These are phyloP conservation scores for Pluvianellus socialis DNA, from an alignment of 2,113 vertebrate species.

Conservation along the genomic window DNA sequence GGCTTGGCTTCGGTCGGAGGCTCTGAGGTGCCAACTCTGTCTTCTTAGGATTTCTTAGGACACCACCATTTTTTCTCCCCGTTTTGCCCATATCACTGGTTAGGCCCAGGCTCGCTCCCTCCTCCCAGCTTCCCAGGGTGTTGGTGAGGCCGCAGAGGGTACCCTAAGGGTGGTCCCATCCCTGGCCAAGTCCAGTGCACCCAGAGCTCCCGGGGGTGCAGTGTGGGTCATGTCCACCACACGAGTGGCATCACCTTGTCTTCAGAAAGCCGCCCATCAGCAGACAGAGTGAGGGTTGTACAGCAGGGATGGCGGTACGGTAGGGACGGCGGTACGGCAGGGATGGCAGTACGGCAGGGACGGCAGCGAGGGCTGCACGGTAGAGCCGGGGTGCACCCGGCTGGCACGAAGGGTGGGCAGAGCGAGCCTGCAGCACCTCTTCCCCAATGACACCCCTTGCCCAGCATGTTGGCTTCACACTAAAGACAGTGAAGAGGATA, in stretches of 20 bases:
- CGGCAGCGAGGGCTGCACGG: not conserved
- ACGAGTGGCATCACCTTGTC: accelerated
- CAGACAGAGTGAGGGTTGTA: accelerated
- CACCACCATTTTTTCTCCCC: not conserved
- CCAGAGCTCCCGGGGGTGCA: not conserved
- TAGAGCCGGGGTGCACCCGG: not conserved
- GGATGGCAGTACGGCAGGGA: not conserved
- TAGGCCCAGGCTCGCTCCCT: not conserved
- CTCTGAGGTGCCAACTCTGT: too few relatives aligned
- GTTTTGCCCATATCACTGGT: not conserved
- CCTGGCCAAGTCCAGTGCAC: not conserved
- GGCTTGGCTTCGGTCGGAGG: not conserved
- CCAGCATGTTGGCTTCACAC: not conserved
- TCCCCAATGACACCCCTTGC: not conserved
- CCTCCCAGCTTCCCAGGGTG: not conserved
- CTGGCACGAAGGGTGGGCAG: not conserved
- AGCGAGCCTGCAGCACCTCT: not conserved
- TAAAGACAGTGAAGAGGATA: not conserved
- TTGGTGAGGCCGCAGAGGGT: not conserved
- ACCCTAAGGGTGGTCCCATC: not conserved
- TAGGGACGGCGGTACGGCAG: not conserved
- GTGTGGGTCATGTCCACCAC: accelerated
- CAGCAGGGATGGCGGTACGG: accelerated
- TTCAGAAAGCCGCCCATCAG: not conserved
- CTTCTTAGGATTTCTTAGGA: not conserved